Evolutionary conservation across 2,888 invertebrate species (phyloP).

Genomic region (Drosophila austrosaltans): DNA sequence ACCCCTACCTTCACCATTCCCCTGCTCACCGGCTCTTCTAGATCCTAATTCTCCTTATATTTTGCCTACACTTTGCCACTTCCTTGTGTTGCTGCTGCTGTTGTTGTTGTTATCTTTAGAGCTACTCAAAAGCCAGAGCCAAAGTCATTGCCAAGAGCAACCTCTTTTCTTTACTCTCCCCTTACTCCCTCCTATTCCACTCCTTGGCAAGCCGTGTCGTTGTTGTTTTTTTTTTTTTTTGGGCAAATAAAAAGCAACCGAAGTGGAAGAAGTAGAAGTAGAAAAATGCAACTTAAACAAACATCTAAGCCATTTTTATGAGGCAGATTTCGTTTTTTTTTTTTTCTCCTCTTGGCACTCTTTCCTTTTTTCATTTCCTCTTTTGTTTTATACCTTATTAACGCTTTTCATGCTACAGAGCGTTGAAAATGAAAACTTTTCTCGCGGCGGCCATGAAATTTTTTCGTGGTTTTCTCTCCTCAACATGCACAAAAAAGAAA

Average conservation of each 20-base stretch:
- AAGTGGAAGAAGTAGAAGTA: conserved; percentile 22
- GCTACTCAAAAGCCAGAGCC: conserved; percentile 50
- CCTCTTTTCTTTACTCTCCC: conserved; percentile 24
- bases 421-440: conserved; percentile 58
- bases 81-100: conserved; percentile 13
- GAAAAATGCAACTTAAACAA: conserved; percentile 55
- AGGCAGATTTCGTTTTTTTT: conserved; percentile 38
- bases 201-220: conserved; percentile 3
- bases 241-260: conserved; percentile 13
- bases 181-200: not conserved
- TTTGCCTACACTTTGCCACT: not conserved
- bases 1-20: too few species aligned
- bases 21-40: not conserved
- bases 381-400: conserved; percentile 66
- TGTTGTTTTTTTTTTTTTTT: not conserved
- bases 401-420: conserved; percentile 59
- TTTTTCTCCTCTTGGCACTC: conserved; percentile 13
- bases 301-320: conserved; percentile 65
- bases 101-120: conserved; percentile 34
- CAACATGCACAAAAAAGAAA: conserved; percentile 6
- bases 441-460: conserved; percentile 61
- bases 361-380: conserved; percentile 16
- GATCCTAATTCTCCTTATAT: conserved; percentile 3
- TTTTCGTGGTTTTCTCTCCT: conserved; percentile 32
- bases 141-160: conserved; percentile 76